These are phyloP conservation scores for Oppia nitens DNA, from an alignment of 1,140 invertebrate species.

Conservation along the genomic window DNA sequence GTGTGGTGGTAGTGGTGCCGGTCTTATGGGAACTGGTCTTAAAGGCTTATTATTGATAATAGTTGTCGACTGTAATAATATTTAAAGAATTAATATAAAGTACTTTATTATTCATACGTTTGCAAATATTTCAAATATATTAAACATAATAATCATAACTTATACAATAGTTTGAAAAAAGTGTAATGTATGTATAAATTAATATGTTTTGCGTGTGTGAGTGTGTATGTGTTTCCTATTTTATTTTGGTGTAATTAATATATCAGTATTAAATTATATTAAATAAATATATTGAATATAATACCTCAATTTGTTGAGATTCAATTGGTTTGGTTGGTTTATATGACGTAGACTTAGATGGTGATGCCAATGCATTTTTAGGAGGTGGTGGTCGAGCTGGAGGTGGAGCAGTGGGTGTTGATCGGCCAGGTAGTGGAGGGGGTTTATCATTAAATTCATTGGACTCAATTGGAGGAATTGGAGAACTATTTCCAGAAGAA, in stretches of 20 bases:
- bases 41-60: not conserved
- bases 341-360: conserved; percentile 22
- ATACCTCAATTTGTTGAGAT: no score
- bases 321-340: not conserved
- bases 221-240: no score
- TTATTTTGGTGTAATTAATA: no score
- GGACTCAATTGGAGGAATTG: conserved; percentile 18
- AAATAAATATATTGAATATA: no score
- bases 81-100: not conserved
- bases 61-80: not conserved
- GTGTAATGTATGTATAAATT: no score
- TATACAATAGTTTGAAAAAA: no score
- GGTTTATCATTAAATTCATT: conserved; percentile 10
- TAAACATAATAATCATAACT: no score
- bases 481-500: conserved; percentile 19
- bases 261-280: no score
- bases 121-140: no score
- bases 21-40: conserved; percentile 7
- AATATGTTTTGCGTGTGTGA: no score
- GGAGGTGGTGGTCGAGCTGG: conserved; percentile 15
- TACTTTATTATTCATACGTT: no score
- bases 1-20: conserved; percentile 15
- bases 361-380: conserved; percentile 21
- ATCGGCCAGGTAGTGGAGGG: conserved; percentile 11
- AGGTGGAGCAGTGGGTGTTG: conserved; percentile 15